phyloP scores from a whole-genome alignment of 2,888 invertebrate genomes.

The Ephialtes manifestator region DNA sequence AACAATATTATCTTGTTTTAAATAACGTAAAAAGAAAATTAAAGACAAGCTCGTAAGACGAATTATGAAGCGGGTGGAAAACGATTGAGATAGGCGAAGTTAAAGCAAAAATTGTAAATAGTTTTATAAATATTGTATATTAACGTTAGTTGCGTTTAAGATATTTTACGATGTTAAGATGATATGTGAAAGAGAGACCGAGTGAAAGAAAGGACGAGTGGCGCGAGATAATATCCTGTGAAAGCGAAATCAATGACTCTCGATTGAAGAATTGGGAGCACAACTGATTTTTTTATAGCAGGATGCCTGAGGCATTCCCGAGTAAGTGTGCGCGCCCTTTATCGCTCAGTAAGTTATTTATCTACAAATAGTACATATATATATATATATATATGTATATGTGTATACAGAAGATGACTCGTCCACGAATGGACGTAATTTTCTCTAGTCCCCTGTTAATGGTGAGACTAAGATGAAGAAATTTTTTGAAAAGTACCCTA shows the following conservation, averaged over 20 bases:
- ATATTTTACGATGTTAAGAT: constrained; percentile 68
- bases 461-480: constrained; percentile 61
- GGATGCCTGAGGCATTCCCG: constrained; percentile 62
- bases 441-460: constrained; percentile 65
- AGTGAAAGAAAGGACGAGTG: constrained; percentile 51
- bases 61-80: constrained; percentile 53
- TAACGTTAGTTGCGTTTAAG: constrained; percentile 70
- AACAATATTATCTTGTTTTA: constrained; percentile 48
- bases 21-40: constrained; percentile 52
- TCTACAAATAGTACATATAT: constrained; percentile 42
- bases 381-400: constrained; percentile 43
- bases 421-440: constrained; percentile 62
- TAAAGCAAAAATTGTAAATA: constrained; percentile 65
- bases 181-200: constrained; percentile 55
- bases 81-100: constrained; percentile 27
- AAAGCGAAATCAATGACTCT: constrained; percentile 37
- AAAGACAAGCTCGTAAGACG: constrained; percentile 42
- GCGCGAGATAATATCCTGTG: constrained; percentile 28
- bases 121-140: constrained; percentile 71
- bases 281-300: constrained; percentile 41
- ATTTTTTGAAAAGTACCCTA: constrained; percentile 46
- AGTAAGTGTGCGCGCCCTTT: constrained; percentile 33
- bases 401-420: constrained; percentile 35
- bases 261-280: constrained; percentile 28
- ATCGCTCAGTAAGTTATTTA: constrained; percentile 69